A percentile compares a stretch with the other conserved stretches of the same genome.
phyloP scores from a whole-genome alignment of 2,888 invertebrate species.

The Idaea straminata region DNA sequence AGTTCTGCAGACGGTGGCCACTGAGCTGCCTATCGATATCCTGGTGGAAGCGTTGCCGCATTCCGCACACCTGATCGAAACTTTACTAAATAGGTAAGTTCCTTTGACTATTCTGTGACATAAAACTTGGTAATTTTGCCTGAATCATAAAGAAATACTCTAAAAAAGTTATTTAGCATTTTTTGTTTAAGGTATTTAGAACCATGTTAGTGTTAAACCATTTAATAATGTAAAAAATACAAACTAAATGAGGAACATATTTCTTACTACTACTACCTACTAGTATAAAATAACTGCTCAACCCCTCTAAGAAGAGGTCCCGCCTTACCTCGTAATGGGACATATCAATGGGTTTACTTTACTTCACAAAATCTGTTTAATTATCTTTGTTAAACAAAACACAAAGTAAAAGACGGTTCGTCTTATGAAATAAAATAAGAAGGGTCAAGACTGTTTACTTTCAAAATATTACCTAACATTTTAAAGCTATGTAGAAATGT shows the following conservation, averaged over 20 bases:
- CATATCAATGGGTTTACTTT: background rate
- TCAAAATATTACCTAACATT: background rate
- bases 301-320: too few relatives aligned
- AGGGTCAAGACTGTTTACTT: slow-evolving; percentile 1
- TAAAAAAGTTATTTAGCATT: background rate
- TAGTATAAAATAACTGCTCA: too few relatives aligned
- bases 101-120: slow-evolving; percentile 5
- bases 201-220: too few relatives aligned
- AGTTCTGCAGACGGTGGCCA: slow-evolving; percentile 87
- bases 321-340: too few relatives aligned
- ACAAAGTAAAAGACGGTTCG: background rate
- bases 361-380: background rate
- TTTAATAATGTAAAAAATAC: too few relatives aligned
- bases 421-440: background rate
- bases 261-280: too few relatives aligned
- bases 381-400: background rate
- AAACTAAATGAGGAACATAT: too few relatives aligned
- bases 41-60: slow-evolving; percentile 94
- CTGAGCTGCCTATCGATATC: slow-evolving; percentile 91
- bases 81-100: slow-evolving; percentile 85
- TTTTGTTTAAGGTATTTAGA: background rate
- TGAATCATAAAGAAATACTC: slow-evolving; percentile 1
- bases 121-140: slow-evolving; percentile 13
- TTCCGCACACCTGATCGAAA: slow-evolving; percentile 91
- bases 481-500: background rate